Evolutionary conservation across 1,140 invertebrate species (phyloP).

Genomic region (Mya arenaria): DNA sequence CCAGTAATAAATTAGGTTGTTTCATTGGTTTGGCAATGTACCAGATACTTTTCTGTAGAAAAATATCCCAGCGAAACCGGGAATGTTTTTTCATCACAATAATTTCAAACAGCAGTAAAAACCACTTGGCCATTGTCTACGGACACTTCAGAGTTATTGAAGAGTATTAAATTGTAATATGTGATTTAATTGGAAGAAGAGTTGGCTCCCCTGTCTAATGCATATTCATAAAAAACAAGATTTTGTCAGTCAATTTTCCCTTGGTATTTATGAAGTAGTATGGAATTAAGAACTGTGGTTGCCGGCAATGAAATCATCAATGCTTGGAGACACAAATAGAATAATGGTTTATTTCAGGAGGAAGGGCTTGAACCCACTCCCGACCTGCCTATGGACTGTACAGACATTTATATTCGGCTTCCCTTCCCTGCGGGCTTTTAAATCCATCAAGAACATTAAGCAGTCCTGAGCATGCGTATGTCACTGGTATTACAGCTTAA

Average conservation of each 20-base stretch:
- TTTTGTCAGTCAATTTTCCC: not conserved
- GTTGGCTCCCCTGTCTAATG: not conserved
- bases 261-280: not conserved
- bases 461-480: not conserved
- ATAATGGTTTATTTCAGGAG: conserved; percentile 51
- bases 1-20: too few relatives aligned
- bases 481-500: not conserved
- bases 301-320: not conserved
- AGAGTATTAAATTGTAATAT: not conserved
- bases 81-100: too few relatives aligned
- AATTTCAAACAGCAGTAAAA: too few relatives aligned
- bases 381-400: conserved; percentile 61
- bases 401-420: conserved; percentile 67
- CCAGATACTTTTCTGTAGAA: too few relatives aligned
- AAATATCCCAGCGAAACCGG: too few relatives aligned
- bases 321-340: not conserved
- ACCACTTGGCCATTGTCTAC: too few relatives aligned
- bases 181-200: not conserved
- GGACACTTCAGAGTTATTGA: too few relatives aligned
- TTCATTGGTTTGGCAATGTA: too few relatives aligned
- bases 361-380: conserved; percentile 41
- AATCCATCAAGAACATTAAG: conserved; percentile 43
- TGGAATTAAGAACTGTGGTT: not conserved
- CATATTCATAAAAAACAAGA: not conserved
- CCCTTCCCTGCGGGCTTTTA: conserved; percentile 56